Conservation (phyloP, 2,113 vertebrate species). For the Zosterops hypoxanthus region DNA sequence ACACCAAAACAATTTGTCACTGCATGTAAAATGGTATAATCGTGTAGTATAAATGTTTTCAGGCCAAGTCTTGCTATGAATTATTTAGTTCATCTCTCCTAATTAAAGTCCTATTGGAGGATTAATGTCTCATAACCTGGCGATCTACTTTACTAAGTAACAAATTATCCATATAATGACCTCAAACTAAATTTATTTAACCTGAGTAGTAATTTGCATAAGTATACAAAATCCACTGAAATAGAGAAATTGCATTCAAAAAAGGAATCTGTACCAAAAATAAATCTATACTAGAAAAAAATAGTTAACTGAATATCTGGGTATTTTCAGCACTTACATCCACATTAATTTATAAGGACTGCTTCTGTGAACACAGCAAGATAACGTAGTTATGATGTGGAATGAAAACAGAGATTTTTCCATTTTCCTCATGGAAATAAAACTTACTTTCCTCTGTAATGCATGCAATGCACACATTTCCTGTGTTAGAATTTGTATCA, state of each 20-base stretch:
- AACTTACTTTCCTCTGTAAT: background rate
- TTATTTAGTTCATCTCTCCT: constrained; percentile 81
- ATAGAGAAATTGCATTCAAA: background rate
- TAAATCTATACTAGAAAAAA: constrained; percentile 17
- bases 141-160: constrained; percentile 79
- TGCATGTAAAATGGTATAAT: constrained; percentile 79
- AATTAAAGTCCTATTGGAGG: constrained; percentile 79
- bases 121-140: constrained; percentile 81
- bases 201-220: constrained; percentile 57
- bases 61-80: constrained; percentile 76
- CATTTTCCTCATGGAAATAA: background rate
- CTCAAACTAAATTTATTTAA: constrained; percentile 75
- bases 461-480: background rate
- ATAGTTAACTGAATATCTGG: background rate
- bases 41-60: constrained; percentile 78
- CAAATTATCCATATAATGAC: constrained; percentile 79
- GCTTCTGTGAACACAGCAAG: background rate
- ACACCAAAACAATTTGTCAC: constrained; percentile 81
- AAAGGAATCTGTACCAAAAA: background rate
- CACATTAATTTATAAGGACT: background rate
- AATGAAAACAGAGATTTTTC: background rate
- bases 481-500: background rate
- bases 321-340: background rate
- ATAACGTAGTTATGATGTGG: background rate
- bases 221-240: constrained; percentile 31